Percentiles rank a stretch among this genome's conserved stretches.
These are phyloP conservation scores for Calameuta pallipes DNA, from an alignment of 2,888 invertebrate species.

Conservation along the genomic window DNA sequence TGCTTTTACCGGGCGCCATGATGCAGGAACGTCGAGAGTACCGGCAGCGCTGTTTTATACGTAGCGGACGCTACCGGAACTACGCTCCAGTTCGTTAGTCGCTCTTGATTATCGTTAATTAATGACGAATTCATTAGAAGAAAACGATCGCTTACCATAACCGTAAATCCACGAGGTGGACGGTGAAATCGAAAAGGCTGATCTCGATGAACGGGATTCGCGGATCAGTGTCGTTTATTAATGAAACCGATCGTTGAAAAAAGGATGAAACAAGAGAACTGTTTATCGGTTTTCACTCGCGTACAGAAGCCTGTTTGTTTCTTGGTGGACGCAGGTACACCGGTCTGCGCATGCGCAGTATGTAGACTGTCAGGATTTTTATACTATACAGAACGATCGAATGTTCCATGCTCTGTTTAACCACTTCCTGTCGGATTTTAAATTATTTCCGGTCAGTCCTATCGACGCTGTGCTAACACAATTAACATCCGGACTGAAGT, in stretches of 20 bases:
- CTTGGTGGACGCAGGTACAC: neutral
- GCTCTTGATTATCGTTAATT: conserved; percentile 1
- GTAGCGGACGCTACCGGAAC: neutral
- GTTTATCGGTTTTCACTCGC: neutral
- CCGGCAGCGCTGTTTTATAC: neutral
- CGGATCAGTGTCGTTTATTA: neutral
- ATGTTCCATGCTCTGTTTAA: conserved; percentile 50
- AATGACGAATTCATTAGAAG: conserved; percentile 6
- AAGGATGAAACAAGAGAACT: neutral
- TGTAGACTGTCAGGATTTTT: neutral
- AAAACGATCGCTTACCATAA: conserved; percentile 3
- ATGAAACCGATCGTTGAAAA: neutral
- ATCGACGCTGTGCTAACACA: conserved; percentile 11
- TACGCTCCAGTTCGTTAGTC: neutral
- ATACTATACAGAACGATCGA: neutral
- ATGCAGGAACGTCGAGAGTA: neutral
- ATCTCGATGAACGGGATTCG: neutral
- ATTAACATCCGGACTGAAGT: conserved; percentile 25
- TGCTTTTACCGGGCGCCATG: neutral
- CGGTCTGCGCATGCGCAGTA: neutral
- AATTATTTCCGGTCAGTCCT: conserved; percentile 47
- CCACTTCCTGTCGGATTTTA: conserved; percentile 49
- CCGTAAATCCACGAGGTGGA: neutral
- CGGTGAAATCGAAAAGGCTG: neutral
- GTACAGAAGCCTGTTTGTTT: neutral